Percentiles rank a stretch among this genome's conserved stretches.
Conservation (phyloP, 1,140 invertebrate species). For the Drosophila obscura region DNA sequence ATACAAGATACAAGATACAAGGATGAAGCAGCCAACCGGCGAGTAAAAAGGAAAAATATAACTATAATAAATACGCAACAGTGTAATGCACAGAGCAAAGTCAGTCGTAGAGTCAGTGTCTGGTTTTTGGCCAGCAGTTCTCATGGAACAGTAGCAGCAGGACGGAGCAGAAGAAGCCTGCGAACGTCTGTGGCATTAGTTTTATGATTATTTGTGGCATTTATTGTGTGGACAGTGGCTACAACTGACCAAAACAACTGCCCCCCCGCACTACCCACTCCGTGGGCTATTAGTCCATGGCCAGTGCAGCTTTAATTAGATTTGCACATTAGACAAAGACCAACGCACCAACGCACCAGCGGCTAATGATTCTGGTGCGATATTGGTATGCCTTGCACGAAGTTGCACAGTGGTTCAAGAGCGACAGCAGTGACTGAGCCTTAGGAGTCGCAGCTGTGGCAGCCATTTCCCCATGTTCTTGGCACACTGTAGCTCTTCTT, state of each 20-base stretch:
- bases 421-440: not conserved
- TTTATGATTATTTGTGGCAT: conserved; percentile 81
- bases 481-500: conserved; percentile 18
- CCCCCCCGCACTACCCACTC: not conserved
- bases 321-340: conserved; percentile 66
- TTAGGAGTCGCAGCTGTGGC: not conserved
- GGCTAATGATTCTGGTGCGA: conserved; percentile 62
- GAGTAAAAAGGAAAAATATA: conserved; percentile 22
- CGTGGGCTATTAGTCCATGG: conserved; percentile 47
- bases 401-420: conserved; percentile 7
- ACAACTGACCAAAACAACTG: conserved; percentile 48
- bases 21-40: conserved; percentile 23
- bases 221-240: conserved; percentile 57
- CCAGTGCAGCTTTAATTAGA: conserved; percentile 75
- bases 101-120: conserved; percentile 31
- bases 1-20: conserved; percentile 39
- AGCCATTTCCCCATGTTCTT: not conserved
- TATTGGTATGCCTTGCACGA: conserved; percentile 64
- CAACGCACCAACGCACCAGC: conserved; percentile 2
- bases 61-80: conserved; percentile 62
- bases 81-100: conserved; percentile 11
- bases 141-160: conserved; percentile 23
- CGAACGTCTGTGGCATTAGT: conserved; percentile 67
- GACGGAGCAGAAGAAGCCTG: conserved; percentile 32
- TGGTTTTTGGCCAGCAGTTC: conserved; percentile 41